Evolutionary conservation across 1,140 invertebrate genomes (phyloP), one percentile per base, ranked within the genome.

Genomic region (Capitella teleta): DNA sequence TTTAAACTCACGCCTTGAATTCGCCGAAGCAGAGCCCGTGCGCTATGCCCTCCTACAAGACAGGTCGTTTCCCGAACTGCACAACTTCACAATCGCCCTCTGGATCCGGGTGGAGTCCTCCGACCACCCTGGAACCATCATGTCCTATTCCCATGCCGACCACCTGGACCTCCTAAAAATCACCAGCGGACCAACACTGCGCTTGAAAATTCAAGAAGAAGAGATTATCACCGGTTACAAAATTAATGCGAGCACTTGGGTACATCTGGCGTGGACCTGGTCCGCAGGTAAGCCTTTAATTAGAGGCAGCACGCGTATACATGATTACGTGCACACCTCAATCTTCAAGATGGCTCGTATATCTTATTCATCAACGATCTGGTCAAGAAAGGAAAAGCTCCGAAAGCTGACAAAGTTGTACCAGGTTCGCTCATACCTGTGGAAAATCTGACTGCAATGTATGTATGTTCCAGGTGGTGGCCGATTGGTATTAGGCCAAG

Each of bases 1-100:
- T 5, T 55, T 72, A 16, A 62, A 72, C 52, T 70, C 68, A 0
- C 45, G 64, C 25, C 61, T 72, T 24, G 68, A 68, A 46, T 72
- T 69, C 53, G 55, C 57, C 19, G 30, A 56, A 3, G 28, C 43
- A 19, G 28, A 53, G 49, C 61, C 65, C 1, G 54, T 59, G 2
- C 56, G 65, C 14, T 72, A 70, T 54, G 62, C 66, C 6, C 36
- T 68, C 5, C 55, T 72, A 6, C 46, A 66, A 28, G 61, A 61
- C 26, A 66, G 65, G 54, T 60, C 63, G 12, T 71, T 72, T 49
- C 70, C 70, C 0, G 49, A 54, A 26, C 57, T 72, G 16, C 47
- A 45, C 0, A 38, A 52, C 5, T 68, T 70, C 40, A 71, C 68
- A 6, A 57, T 72, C 24, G 56, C 60, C 5, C 62, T 67, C 25